Evolutionary conservation across 2,113 vertebrate species (phyloP), one percentile per base, ranked within the genome.

Genomic region (Oostethus manadensis): DNA sequence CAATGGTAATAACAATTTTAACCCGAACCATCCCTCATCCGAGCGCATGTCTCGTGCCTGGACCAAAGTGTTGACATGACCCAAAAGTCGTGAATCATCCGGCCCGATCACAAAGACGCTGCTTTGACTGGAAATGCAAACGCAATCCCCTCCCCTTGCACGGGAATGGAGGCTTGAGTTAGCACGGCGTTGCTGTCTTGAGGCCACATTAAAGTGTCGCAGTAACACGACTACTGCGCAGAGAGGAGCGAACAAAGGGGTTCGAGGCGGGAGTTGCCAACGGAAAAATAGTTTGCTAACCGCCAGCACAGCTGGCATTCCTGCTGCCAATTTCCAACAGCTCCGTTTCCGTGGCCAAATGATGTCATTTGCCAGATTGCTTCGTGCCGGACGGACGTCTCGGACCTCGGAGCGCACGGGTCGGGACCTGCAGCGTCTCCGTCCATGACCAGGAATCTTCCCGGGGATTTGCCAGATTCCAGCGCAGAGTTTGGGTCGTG

Each of bases 261-360:
- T 81, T 86, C 85, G 81, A 33, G 84, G 80, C 33, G 33, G 55
- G 71, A 80, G 84, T 71, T 84, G 84, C 78, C 84, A 68, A 46
- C 85, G 88, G 87, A 90, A 91, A 83, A 82, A 79, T 75, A 79
- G 76, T 73, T 85, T 51, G 82, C 56, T 58, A 64, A 86, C 91
- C 89, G 56, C 89, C 84, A 86, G 61, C 71, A 73, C 78, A 81
- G 78, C 83, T 70, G 78, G 71, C 76, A 55, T 64, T 62, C 66
- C 70, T n/a, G 9, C 64, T 70, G 63, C 70, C 6, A 81, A 59
- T 81, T 86, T 86, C 84, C 84, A 82, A 58, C 74, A 53, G 62
- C 58, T 60, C 58, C 79, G 69, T 85, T 84, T 83, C 85, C 78
- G 74, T 66, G 76, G 71, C 70, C 56, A 70, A 63, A 79, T 86